A percentile compares a stretch with the other conserved stretches of the same genome.
Evolutionary conservation across 2,797 vertebrate species (phyloP).

Genomic region (Lepilemur ruficaudatus): DNA sequence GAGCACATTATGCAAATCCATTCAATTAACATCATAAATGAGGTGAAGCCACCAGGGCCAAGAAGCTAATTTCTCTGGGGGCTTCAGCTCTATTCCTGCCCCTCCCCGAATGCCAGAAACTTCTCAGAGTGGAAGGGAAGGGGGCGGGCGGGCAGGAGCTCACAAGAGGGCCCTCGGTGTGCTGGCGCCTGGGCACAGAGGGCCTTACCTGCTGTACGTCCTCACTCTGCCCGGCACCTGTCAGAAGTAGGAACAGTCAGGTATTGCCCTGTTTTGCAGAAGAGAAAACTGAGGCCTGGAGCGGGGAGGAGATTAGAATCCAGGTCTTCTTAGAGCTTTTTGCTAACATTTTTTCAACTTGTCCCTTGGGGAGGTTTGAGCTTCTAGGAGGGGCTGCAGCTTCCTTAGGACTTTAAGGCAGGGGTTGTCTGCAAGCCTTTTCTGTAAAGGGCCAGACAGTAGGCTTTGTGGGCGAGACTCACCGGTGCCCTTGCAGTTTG

Average conservation of each 20-base stretch:
- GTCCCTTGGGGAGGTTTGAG: neutral
- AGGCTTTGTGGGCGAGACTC: neutral
- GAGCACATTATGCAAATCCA: conserved; percentile 68
- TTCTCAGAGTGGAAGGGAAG: neutral
- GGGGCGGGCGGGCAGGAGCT: neutral
- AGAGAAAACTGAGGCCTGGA: neutral
- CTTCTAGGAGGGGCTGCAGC: neutral
- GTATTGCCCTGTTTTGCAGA: neutral
- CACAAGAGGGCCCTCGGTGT: fast-evolving
- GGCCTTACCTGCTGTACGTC: neutral
- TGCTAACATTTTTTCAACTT: neutral
- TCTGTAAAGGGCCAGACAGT: neutral
- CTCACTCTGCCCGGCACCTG: too few relatives aligned
- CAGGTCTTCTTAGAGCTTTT: neutral
- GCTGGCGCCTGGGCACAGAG: neutral
- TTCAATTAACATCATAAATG: conserved; percentile 69
- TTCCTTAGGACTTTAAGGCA: neutral
- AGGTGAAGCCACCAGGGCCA: conserved; percentile 38
- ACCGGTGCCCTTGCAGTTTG: neutral
- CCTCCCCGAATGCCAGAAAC: neutral
- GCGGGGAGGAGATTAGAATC: neutral
- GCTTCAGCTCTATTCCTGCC: neutral
- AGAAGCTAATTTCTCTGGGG: conserved; percentile 32
- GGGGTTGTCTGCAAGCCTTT: neutral
- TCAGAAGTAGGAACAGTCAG: neutral